Conservation (phyloP, 2,113 vertebrate genomes). For the Centropus bengalensis region DNA sequence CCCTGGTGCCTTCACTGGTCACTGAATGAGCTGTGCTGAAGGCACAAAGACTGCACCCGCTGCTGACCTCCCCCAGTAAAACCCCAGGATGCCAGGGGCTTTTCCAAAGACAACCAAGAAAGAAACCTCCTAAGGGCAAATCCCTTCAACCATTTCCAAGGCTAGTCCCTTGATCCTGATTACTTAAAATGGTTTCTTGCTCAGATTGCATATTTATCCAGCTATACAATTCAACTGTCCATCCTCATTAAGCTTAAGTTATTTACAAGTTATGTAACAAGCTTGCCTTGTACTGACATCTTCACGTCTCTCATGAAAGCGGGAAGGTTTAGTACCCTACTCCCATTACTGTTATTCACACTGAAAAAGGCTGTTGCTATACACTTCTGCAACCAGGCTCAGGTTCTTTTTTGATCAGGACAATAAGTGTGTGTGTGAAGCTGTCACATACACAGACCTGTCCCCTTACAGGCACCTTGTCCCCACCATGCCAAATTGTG, state of each 20-base stretch:
- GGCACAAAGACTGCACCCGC: neutral
- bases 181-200: neutral
- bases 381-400: neutral
- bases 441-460: neutral
- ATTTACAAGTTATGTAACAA: slow-evolving; percentile 16
- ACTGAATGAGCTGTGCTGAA: neutral
- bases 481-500: neutral
- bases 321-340: neutral
- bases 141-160: neutral
- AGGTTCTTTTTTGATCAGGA: neutral
- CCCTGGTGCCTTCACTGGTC: neutral
- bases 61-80: neutral
- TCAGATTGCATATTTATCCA: neutral
- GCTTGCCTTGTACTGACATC: neutral
- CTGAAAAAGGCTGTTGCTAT: neutral
- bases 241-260: neutral
- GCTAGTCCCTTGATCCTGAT: neutral
- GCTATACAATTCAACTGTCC: neutral
- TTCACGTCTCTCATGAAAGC: neutral
- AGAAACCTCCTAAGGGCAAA: slow-evolving; percentile 23
- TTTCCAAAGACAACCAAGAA: neutral
- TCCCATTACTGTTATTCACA: neutral
- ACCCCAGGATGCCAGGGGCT: neutral
- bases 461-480: neutral
- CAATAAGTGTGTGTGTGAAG: neutral